A percentile compares a stretch with the other conserved stretches of the same genome.
These are phyloP conservation scores for Sphaerophoria rueppellii DNA, from an alignment of 2,888 invertebrate genomes.

Conservation along the genomic window DNA sequence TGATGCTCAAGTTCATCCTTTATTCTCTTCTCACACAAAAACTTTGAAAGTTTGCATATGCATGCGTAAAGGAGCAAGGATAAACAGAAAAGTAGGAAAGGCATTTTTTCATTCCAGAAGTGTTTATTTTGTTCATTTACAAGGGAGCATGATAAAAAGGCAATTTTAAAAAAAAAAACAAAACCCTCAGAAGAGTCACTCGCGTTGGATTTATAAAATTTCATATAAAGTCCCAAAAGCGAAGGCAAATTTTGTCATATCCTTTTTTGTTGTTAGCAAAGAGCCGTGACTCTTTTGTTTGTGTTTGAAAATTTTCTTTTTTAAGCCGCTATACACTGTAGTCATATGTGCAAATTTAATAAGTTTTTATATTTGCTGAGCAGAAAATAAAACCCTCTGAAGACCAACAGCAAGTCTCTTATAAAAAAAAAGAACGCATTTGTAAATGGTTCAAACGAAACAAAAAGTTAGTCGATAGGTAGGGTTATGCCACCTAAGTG, in stretches of 20 bases:
- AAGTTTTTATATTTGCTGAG: slow-evolving; percentile 61
- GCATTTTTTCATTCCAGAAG: slow-evolving; percentile 29
- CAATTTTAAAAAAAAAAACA: not conserved
- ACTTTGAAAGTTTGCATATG: slow-evolving; percentile 52
- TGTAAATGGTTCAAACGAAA: slow-evolving; percentile 20
- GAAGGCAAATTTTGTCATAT: slow-evolving; percentile 59
- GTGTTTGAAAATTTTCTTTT: slow-evolving; percentile 1
- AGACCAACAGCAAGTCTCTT: slow-evolving; percentile 29
- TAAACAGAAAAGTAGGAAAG: slow-evolving; percentile 28
- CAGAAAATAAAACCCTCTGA: slow-evolving; percentile 34
- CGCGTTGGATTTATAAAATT: not conserved
- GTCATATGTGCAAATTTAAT: slow-evolving; percentile 4
- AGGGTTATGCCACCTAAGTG: slow-evolving; percentile 3
- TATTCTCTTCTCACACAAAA: slow-evolving; percentile 32
- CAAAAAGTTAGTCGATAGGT: slow-evolving; percentile 19
- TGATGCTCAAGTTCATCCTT: slow-evolving; percentile 27
- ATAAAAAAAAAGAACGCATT: not conserved
- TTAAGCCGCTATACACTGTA: slow-evolving; percentile 6
- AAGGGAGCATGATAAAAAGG: slow-evolving; percentile 45
- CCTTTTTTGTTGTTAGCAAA: slow-evolving; percentile 13
- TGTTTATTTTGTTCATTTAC: slow-evolving; percentile 70
- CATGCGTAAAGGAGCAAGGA: slow-evolving; percentile 55
- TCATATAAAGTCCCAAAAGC: not conserved
- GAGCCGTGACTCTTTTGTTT: slow-evolving; percentile 29
- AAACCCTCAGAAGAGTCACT: slow-evolving; percentile 41